Evolutionary conservation across 2,888 invertebrate genomes (phyloP), one percentile per base, ranked within the genome.

Genomic region (Smittia aterrima): DNA sequence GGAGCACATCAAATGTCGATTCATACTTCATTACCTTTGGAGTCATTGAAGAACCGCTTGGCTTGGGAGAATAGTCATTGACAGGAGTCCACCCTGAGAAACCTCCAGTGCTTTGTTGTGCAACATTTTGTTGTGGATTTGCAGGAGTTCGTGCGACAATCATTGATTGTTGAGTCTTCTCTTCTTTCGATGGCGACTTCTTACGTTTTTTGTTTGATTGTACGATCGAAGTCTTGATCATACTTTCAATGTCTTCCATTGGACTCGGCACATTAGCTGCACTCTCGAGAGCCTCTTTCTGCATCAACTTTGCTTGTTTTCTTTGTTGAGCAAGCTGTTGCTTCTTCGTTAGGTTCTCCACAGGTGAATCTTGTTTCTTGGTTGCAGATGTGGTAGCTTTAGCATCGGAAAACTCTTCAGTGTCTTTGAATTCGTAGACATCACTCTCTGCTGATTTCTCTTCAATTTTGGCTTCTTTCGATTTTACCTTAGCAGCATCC

Each of bases 391-490:
- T 53, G 9, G 66, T 13, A 24, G 75, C 16, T 20, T 41, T 58
- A 9, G 62, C 7, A 9, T 54, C 58, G 3, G 67, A 11, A 18
- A 58, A 38, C 24, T 75, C 70, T 68, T 94, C 93, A 0, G 93
- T 92, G 81, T 94, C 93, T 81, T 93, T 93, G 79, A 94, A 94
- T 81, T 94, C 93, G 79, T 94, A 94, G 75, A 93, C 89, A 80
- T 94, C 93, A 74, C 75, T 64, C 32, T 72, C 75, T 16, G 76
- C 66, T 11, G 72, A 13, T 47, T 76, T 76, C 18, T 74, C 66
- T n/a, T 71, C 73, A 20, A n/a, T 53, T 41, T 70, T 70, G 1
- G 40, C 22, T 6, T 68, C 68, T 18, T 70, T 41, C 3, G 25
- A 3, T 41, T 74, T 74, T 4, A 13, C 41, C 4, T 38, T 58